Percentiles rank a stretch among this genome's conserved stretches.
These are phyloP conservation scores for Atopsyche davidsoni DNA, from an alignment of 1,140 invertebrate species.

Conservation along the genomic window DNA sequence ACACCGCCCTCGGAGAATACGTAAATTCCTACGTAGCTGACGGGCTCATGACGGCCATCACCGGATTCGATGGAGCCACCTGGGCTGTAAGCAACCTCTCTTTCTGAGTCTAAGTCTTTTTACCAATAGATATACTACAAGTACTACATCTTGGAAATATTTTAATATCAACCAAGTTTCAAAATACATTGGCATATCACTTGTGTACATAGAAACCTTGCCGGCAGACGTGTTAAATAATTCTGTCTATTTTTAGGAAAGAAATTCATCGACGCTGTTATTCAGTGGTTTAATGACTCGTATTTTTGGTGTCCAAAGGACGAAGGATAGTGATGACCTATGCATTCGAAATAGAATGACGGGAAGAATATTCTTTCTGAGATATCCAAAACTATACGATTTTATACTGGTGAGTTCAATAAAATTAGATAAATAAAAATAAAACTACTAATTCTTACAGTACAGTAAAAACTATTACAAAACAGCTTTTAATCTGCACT, in stretches of 20 bases:
- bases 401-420: conserved; percentile 70
- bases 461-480: too few species aligned
- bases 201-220: too few species aligned
- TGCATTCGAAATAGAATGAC: conserved; percentile 73
- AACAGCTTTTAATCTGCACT: too few species aligned
- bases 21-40: conserved; percentile 65
- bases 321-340: conserved; percentile 64
- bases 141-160: too few species aligned
- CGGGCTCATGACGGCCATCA: conserved; percentile 67
- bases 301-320: conserved; percentile 83
- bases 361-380: conserved; percentile 74
- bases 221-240: too few species aligned
- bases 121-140: too few species aligned
- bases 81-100: conserved; percentile 78
- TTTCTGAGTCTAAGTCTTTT: too few species aligned
- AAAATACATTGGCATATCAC: too few species aligned
- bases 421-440: too few species aligned
- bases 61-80: conserved; percentile 63
- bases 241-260: conserved; percentile 50
- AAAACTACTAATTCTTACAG: too few species aligned
- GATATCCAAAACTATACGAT: conserved; percentile 71
- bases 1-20: conserved; percentile 67
- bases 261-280: conserved; percentile 82
- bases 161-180: too few species aligned
- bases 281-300: conserved; percentile 79